phyloP scores from a whole-genome alignment of 2,888 invertebrate species.

The Agriopis marginaria region DNA sequence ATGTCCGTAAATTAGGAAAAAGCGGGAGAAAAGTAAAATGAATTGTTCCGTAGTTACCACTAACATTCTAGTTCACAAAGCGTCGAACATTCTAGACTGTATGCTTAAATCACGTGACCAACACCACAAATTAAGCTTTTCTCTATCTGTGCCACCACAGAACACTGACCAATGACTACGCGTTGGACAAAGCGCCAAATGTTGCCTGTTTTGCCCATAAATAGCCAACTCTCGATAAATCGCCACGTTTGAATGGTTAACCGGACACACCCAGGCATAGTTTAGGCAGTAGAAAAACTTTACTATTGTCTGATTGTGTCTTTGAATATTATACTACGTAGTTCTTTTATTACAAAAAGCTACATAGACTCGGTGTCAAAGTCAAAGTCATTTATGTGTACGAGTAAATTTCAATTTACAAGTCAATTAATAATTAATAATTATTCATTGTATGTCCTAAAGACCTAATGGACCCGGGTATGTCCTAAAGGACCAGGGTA shows the following conservation, averaged over 20 bases:
- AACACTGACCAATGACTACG: conserved; percentile 28
- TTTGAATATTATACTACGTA: too few relatives aligned
- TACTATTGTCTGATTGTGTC: background rate
- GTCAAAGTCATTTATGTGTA: too few relatives aligned
- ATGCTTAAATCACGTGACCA: conserved; percentile 18
- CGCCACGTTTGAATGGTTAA: conserved; percentile 33
- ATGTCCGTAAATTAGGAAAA: too few relatives aligned
- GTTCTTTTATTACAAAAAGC: too few relatives aligned
- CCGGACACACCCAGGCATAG: conserved; percentile 16
- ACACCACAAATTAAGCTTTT: conserved; percentile 34
- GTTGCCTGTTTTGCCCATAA: conserved; percentile 31
- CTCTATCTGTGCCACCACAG: conserved; percentile 32
- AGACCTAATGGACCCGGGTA: too few relatives aligned
- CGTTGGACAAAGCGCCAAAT: conserved; percentile 20
- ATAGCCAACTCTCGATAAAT: conserved; percentile 37
- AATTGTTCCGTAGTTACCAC: too few relatives aligned
- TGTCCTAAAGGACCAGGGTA: too few relatives aligned
- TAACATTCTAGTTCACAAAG: background rate
- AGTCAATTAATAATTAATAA: too few relatives aligned
- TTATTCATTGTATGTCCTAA: too few relatives aligned
- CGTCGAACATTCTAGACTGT: background rate
- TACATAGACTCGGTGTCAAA: too few relatives aligned
- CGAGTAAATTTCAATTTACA: too few relatives aligned
- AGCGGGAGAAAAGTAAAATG: too few relatives aligned
- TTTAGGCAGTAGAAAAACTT: background rate